phyloP scores from a whole-genome alignment of 2,797 vertebrate genomes.

The Bovichtus variegatus region DNA sequence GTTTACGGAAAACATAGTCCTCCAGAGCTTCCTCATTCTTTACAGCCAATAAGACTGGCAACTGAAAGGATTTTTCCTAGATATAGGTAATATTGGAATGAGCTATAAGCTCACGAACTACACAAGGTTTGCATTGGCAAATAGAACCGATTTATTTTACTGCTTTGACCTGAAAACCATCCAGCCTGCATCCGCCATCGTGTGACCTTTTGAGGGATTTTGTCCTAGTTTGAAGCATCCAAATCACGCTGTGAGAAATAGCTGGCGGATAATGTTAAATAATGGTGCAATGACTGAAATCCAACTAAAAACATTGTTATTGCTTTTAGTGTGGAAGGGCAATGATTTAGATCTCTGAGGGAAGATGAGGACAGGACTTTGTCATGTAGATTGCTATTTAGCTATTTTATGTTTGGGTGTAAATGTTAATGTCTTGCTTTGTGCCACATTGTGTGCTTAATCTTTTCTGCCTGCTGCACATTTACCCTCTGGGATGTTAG shows the following conservation, averaged over 20 bases:
- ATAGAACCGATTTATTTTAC: slow-evolving; percentile 38
- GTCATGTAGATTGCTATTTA: slow-evolving; percentile 15
- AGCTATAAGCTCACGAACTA: slow-evolving; percentile 31
- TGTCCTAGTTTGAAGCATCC: slow-evolving; percentile 45
- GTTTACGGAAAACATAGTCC: slow-evolving; percentile 24
- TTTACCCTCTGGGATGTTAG: slow-evolving; percentile 38
- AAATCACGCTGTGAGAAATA: slow-evolving; percentile 29
- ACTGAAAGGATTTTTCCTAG: slow-evolving; percentile 13
- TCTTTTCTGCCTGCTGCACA: slow-evolving; percentile 28
- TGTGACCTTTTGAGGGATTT: slow-evolving; percentile 47
- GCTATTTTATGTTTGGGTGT: slow-evolving; percentile 27
- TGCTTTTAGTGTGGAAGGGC: slow-evolving; percentile 13
- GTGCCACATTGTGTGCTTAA: slow-evolving; percentile 9
- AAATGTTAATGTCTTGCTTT: slow-evolving; percentile 43
- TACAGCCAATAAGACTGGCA: slow-evolving; percentile 17
- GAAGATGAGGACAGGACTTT: slow-evolving; percentile 1
- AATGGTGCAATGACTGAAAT: slow-evolving; percentile 12
- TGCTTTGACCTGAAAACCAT: slow-evolving; percentile 45
- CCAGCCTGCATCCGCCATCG: slow-evolving; percentile 1
- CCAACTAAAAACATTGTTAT: neutral
- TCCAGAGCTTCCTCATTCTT: slow-evolving; percentile 21
- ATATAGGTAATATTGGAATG: slow-evolving; percentile 37
- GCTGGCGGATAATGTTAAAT: slow-evolving; percentile 22
- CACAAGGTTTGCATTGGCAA: slow-evolving; percentile 39
- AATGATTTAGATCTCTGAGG: slow-evolving; percentile 3